Percentiles rank a stretch among this genome's conserved stretches.
Evolutionary conservation across 1,140 invertebrate species (phyloP).

Genomic region (Apis dorsata): DNA sequence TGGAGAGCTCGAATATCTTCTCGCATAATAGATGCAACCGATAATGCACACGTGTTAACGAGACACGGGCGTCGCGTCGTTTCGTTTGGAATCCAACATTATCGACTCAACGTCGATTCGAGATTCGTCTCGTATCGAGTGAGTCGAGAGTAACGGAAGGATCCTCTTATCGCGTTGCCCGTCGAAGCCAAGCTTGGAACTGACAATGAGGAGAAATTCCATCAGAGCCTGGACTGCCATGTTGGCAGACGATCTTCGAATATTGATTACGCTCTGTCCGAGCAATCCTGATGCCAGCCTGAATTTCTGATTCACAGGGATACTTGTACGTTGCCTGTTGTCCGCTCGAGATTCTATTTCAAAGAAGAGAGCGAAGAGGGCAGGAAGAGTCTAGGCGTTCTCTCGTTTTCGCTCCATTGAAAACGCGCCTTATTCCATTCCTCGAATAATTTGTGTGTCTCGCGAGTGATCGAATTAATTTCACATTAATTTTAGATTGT

Average conservation of each 20-base stretch:
- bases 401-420: too few species aligned
- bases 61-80: conserved; percentile 16
- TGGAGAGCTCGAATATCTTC: conserved; percentile 25
- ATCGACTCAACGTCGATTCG: not conserved
- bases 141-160: conserved; percentile 36
- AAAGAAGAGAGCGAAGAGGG: too few species aligned
- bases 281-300: conserved; percentile 54
- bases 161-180: conserved; percentile 61
- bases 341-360: conserved; percentile 20
- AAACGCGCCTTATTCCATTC: not conserved
- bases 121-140: conserved; percentile 18
- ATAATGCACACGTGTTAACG: not conserved
- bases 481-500: too few species aligned
- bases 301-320: conserved; percentile 55
- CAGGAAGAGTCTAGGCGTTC: not conserved
- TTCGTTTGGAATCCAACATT: conserved; percentile 32
- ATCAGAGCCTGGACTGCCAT: conserved; percentile 45
- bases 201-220: conserved; percentile 64
- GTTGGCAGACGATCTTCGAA: conserved; percentile 53
- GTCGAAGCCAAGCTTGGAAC: conserved; percentile 28
- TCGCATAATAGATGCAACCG: not conserved
- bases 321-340: conserved; percentile 45
- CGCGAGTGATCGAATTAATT: too few species aligned
- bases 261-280: conserved; percentile 61
- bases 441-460: too few species aligned